Base-by-base conservation (phyloP, 2,113 vertebrate genomes). In the Herpailurus yagouaroundi region DNA sequence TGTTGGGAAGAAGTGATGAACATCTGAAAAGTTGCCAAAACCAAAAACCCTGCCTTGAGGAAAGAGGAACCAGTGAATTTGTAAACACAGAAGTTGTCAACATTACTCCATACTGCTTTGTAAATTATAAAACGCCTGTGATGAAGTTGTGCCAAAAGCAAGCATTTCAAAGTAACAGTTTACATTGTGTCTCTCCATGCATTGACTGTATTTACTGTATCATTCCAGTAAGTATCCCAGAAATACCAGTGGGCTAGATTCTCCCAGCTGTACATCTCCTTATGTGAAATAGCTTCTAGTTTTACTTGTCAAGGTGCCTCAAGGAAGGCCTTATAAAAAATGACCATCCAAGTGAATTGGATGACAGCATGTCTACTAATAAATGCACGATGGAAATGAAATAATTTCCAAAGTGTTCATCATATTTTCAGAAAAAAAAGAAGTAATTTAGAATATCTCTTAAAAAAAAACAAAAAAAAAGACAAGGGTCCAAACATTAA, bases 131-230 rank as follows among this genome's bases (percentile, higher is more conserved):
- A 97, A 90, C 69, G 95, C 93, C 98, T 97, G 97, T 95, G 98
- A 98, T 50, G 93, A 98, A 98, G 96, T 96, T 91, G 96, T 95
- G 91, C 97, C 98, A 98, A 95, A 98, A 98, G 90, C 79, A 97
- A 98, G 91, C 82, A 96, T 94, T 97, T 97, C 97, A 95, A 95
- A 98, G 93, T 89, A 96, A 88, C 68, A 18, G 7, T 86, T 97
- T 98, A 97, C 97, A 98, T 96, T 82, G 85, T 98, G 89, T 92
- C 97, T 98, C 97, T 98, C 97, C 97, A 97, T 60, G 68, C 82
- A 95, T 96, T 97, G 63, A 92, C 98, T 84, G 94, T 76, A 14
- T 94, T 94, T 93, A 97, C 85, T 41, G n/a, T 97, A 95, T 96
- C 97, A 82, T 31, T 77, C 83, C 82, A 57, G 68, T 27, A 96